These are phyloP conservation scores for Pholis gunnellus DNA, from an alignment of 2,113 vertebrate species.

Conservation along the genomic window DNA sequence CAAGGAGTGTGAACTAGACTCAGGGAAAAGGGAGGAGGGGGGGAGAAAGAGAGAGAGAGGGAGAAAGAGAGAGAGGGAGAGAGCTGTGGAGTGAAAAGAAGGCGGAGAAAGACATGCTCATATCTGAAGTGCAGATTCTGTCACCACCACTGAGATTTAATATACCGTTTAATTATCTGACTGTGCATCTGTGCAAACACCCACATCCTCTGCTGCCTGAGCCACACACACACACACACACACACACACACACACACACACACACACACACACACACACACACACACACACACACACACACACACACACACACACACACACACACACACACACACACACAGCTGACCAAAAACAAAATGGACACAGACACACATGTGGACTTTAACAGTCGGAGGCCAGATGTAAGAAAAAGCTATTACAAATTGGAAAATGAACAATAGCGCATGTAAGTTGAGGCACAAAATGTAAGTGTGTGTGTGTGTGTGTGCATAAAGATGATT, in stretches of 20 bases:
- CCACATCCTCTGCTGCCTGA: constrained; percentile 69
- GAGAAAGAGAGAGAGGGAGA: not conserved
- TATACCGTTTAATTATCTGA: constrained; percentile 75
- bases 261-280: constrained; percentile 1
- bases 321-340: not conserved
- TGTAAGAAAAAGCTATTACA: constrained; percentile 18
- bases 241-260: constrained; percentile 12
- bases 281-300: constrained; percentile 39
- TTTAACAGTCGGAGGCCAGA: constrained; percentile 28
- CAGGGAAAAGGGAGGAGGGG: not conserved
- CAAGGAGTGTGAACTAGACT: constrained; percentile 7
- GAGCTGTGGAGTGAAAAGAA: constrained; percentile 44
- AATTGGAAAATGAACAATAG: constrained; percentile 40
- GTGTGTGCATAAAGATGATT: constrained; percentile 67
- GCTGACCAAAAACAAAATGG: not conserved
- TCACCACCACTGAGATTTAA: constrained; percentile 77
- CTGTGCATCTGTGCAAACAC: constrained; percentile 81
- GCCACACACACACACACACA: constrained; percentile 49
- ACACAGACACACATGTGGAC: constrained; percentile 33
- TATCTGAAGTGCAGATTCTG: constrained; percentile 72
- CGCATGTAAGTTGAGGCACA: constrained; percentile 23
- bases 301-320: constrained; percentile 13
- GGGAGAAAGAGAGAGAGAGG: not conserved
- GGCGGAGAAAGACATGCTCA: constrained; percentile 54
- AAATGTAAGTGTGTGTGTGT: constrained; percentile 16